phyloP scores from a whole-genome alignment of 2,113 vertebrate species.

The Mormoops blainvillei region DNA sequence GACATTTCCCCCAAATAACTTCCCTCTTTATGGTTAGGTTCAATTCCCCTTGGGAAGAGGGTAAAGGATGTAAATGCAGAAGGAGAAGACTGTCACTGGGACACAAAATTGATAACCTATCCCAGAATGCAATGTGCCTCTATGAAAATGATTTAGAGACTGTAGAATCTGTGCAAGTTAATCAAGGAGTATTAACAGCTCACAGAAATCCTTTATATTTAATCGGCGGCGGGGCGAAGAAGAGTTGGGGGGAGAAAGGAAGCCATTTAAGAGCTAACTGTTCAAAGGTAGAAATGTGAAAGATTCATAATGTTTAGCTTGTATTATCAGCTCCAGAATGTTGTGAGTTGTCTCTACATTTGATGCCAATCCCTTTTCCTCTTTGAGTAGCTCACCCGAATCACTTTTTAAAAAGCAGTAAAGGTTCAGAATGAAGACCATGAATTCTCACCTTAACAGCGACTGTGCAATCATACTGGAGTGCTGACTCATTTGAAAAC shows the following conservation, averaged over 20 bases:
- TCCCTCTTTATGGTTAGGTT: neutral
- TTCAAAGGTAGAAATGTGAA: neutral
- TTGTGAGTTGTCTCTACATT: neutral
- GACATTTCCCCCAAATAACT: neutral
- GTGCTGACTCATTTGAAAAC: neutral
- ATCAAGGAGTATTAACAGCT: slow-evolving; percentile 54
- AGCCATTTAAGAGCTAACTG: neutral
- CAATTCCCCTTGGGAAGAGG: neutral
- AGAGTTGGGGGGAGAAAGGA: neutral
- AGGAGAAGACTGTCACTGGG: slow-evolving; percentile 29
- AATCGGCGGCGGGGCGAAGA: neutral
- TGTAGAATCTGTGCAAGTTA: slow-evolving; percentile 51
- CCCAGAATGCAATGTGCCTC: slow-evolving; percentile 29
- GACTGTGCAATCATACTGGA: no score
- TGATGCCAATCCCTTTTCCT: neutral
- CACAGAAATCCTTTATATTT: slow-evolving; percentile 29
- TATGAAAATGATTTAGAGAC: slow-evolving; percentile 61
- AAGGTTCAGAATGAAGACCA: neutral
- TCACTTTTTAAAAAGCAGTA: neutral
- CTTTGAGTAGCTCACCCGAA: neutral
- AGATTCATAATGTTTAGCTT: neutral
- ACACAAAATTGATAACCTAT: slow-evolving; percentile 45
- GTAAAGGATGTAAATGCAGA: slow-evolving; percentile 27
- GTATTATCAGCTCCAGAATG: neutral
- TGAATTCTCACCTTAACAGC: neutral